Conservation (phyloP, 2,797 vertebrate species). For the Leptoclinus maculatus region DNA sequence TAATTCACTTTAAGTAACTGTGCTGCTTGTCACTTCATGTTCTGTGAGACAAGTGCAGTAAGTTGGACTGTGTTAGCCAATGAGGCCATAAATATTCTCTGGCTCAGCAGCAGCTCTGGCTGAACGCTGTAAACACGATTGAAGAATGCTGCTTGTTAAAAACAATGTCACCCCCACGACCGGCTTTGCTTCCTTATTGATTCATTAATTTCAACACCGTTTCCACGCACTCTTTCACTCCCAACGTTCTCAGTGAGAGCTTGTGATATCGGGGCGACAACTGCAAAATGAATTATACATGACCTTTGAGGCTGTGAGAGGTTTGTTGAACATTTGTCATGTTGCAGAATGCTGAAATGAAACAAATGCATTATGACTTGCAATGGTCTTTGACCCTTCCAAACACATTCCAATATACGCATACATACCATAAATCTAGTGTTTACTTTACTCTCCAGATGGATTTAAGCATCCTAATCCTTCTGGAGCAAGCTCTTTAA, state of each 20-base stretch:
- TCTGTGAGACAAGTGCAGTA: slow-evolving; percentile 35
- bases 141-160: slow-evolving; percentile 42
- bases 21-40: slow-evolving; percentile 34
- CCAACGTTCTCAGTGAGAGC: background rate
- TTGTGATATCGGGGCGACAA: slow-evolving; percentile 13
- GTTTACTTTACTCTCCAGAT: background rate
- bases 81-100: slow-evolving; percentile 45
- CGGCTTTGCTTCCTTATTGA: slow-evolving; percentile 35
- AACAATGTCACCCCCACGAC: slow-evolving; percentile 16
- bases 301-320: slow-evolving; percentile 10
- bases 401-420: slow-evolving; percentile 7
- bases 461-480: background rate
- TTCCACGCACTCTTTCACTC: background rate
- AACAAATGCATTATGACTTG: slow-evolving; percentile 15
- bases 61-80: slow-evolving; percentile 27
- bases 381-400: background rate
- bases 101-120: slow-evolving; percentile 28
- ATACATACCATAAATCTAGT: background rate
- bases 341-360: background rate
- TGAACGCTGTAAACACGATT: slow-evolving; percentile 28
- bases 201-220: slow-evolving; percentile 27
- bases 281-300: slow-evolving; percentile 34
- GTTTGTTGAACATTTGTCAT: slow-evolving; percentile 26
- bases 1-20: slow-evolving; percentile 40
- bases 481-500: background rate